Evolutionary conservation across 1,140 invertebrate genomes (phyloP).

Genomic region (Bicyclus anynana): DNA sequence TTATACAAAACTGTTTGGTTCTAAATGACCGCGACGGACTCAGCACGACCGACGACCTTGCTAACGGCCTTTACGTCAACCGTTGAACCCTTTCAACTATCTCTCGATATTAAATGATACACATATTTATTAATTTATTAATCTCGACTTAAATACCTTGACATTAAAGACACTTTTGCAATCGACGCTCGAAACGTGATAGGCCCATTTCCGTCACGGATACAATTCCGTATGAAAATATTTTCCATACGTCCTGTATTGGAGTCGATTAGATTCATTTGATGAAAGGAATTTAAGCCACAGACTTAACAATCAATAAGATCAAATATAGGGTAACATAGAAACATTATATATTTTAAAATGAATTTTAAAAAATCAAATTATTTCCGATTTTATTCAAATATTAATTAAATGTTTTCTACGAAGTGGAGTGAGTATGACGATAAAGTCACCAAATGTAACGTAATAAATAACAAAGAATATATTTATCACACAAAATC

Average conservation of each 20-base stretch:
- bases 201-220: conserved; percentile 13
- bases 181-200: not conserved
- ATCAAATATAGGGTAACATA: too few species aligned
- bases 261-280: not conserved
- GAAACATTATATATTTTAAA: too few species aligned
- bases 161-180: conserved; percentile 7
- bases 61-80: conserved; percentile 49
- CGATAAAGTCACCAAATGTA: too few species aligned
- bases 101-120: conserved; percentile 32
- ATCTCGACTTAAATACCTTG: conserved; percentile 2
- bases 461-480: too few species aligned
- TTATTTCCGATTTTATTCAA: too few species aligned
- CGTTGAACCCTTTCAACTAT: conserved; percentile 50
- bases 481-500: too few species aligned
- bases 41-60: conserved; percentile 45
- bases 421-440: too few species aligned
- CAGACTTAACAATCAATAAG: too few species aligned
- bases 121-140: conserved; percentile 7
- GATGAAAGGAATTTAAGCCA: not conserved
- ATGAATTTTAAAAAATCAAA: too few species aligned
- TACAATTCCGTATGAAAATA: conserved; percentile 14
- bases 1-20: not conserved
- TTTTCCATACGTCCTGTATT: not conserved
- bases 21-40: conserved; percentile 21
- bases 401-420: too few species aligned